phyloP scores from a whole-genome alignment of 1,140 invertebrate species.

The Gonioctena quinquepunctata region DNA sequence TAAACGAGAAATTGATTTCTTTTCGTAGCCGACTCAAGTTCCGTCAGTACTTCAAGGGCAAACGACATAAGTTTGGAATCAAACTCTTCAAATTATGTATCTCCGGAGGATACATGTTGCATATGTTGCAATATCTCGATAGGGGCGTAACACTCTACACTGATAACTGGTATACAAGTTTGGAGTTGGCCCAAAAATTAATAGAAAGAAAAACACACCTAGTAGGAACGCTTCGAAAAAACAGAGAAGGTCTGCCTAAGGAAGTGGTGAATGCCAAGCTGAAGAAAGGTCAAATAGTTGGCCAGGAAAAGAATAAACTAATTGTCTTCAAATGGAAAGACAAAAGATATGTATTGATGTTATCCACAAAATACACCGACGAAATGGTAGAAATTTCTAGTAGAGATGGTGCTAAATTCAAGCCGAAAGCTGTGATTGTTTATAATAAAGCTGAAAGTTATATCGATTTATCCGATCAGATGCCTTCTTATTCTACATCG shows the following conservation, averaged over 20 bases:
- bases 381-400: background rate
- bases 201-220: conserved; percentile 56
- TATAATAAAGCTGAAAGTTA: conserved; percentile 53
- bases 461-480: conserved; percentile 33
- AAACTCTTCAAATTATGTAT: conserved; percentile 55
- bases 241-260: conserved; percentile 50
- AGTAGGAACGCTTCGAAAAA: conserved; percentile 54
- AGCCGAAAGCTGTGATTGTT: conserved; percentile 51
- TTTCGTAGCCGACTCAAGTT: conserved; percentile 19
- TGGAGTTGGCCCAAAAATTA: conserved; percentile 53
- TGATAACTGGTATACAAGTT: conserved; percentile 53
- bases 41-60: conserved; percentile 16
- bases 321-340: conserved; percentile 48
- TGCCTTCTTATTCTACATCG: conserved; percentile 25
- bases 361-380: conserved; percentile 15
- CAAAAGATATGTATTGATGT: conserved; percentile 31
- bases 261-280: conserved; percentile 48
- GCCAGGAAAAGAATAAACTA: conserved; percentile 55
- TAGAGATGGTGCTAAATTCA: conserved; percentile 31
- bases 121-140: conserved; percentile 14
- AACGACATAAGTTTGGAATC: conserved; percentile 39
- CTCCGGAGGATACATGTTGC: conserved; percentile 49
- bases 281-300: conserved; percentile 49
- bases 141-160: conserved; percentile 28
- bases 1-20: conserved; percentile 28